A percentile compares a stretch with the other conserved stretches of the same genome.
Evolutionary conservation across 2,113 vertebrate genomes (phyloP).

Genomic region (Syngnathus scovelli): DNA sequence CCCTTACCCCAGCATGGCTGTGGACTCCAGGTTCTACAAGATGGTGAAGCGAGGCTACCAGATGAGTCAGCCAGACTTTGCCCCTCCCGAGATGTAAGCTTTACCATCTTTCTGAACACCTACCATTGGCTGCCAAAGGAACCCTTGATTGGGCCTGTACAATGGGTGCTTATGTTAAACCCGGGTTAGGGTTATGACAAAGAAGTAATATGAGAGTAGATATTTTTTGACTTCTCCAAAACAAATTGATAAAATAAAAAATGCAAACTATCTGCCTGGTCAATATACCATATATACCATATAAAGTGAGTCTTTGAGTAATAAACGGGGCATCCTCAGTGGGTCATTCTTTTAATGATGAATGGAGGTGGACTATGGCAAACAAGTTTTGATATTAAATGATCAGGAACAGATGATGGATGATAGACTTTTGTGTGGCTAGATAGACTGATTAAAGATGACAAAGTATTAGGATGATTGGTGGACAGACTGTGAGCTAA

Average conservation of each 20-base stretch:
- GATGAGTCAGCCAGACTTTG: constrained; percentile 87
- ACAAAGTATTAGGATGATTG: not conserved
- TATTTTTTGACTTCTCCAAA: too few species aligned
- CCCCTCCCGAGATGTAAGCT: constrained; percentile 85
- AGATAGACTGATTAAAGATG: not conserved
- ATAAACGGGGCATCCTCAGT: too few species aligned
- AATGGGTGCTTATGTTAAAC: too few species aligned
- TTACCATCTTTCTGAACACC: not conserved
- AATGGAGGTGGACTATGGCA: not conserved
- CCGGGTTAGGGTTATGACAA: too few species aligned
- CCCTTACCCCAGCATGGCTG: constrained; percentile 87
- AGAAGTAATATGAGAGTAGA: too few species aligned
- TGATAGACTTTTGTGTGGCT: not conserved
- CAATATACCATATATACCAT: too few species aligned
- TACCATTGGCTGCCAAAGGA: not conserved
- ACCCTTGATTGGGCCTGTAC: too few species aligned
- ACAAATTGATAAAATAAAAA: too few species aligned
- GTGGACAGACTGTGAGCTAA: constrained; percentile 6
- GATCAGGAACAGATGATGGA: not conserved
- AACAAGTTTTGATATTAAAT: not conserved
- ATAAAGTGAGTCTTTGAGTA: too few species aligned
- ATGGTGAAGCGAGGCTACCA: constrained; percentile 93
- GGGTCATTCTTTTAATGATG: too few species aligned
- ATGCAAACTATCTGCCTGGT: too few species aligned
- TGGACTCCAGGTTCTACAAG: constrained; percentile 94